Evolutionary conservation across 2,888 invertebrate genomes (phyloP).

Genomic region (Stenodera caucasica): DNA sequence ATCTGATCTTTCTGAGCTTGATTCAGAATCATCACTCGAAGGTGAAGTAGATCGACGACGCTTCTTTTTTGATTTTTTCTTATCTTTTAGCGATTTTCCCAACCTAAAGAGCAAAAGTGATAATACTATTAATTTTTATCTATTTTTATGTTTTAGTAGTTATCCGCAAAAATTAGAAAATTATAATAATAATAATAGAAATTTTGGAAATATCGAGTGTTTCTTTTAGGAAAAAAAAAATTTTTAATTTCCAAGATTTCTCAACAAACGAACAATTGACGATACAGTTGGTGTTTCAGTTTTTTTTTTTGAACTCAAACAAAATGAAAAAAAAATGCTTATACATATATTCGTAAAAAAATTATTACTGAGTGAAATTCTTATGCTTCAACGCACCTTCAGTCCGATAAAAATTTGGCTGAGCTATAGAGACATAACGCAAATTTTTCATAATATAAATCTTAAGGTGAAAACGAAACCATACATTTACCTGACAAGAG

Average conservation of each 20-base stretch:
- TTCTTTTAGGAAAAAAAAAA: not conserved
- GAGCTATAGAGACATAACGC: constrained; percentile 50
- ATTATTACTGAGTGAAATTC: constrained; percentile 33
- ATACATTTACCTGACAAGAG: constrained; percentile 52
- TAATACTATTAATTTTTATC: constrained; percentile 4
- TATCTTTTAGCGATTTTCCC: constrained; percentile 50
- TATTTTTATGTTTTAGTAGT: no score
- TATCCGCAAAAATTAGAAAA: no score
- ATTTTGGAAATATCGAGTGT: not conserved
- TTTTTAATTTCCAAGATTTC: not conserved
- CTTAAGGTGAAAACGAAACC: constrained; percentile 39
- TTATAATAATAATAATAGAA: no score
- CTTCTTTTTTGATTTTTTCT: constrained; percentile 52
- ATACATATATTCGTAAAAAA: constrained; percentile 19
- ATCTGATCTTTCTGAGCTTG: constrained; percentile 44
- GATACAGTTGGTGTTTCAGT: constrained; percentile 8
- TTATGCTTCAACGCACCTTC: constrained; percentile 53
- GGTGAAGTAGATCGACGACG: constrained; percentile 45
- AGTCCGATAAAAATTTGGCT: constrained; percentile 47
- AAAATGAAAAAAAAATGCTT: constrained; percentile 16
- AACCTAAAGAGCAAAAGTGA: constrained; percentile 39
- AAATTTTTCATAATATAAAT: constrained; percentile 46
- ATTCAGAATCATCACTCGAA: constrained; percentile 42
- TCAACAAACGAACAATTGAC: no score
- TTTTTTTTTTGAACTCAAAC: constrained; percentile 3